A percentile compares a stretch with the other conserved stretches of the same genome.
phyloP scores from a whole-genome alignment of 2,797 vertebrate species.

The Danio jaintianensis region DNA sequence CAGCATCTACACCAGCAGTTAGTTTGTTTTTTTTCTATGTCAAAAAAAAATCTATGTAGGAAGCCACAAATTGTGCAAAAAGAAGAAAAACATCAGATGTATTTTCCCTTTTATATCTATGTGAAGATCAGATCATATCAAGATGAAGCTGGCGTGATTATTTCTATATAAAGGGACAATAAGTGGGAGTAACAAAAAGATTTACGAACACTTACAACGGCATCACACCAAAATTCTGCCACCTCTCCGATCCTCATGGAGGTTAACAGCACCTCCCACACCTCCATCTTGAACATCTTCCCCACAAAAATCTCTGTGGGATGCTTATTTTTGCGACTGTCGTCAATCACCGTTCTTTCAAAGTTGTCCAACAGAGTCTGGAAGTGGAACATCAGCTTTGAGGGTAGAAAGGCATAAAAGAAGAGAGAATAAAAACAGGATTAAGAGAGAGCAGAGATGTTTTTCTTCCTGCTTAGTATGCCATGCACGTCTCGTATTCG shows the following conservation, averaged over 20 bases:
- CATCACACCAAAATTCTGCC: constrained; percentile 91
- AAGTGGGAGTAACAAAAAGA: background rate
- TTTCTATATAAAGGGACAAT: background rate
- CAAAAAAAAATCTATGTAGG: background rate
- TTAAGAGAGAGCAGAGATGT: constrained; percentile 22
- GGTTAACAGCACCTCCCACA: constrained; percentile 87
- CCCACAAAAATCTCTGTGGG: constrained; percentile 90
- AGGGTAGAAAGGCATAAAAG: constrained; percentile 30
- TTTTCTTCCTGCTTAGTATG: constrained; percentile 21
- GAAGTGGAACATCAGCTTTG: constrained; percentile 88
- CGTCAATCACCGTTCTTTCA: constrained; percentile 86
- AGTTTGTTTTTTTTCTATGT: too few relatives aligned
- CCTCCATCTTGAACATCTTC: constrained; percentile 93
- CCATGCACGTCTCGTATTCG: background rate
- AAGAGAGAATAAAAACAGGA: constrained; percentile 7
- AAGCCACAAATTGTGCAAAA: background rate
- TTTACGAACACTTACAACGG: constrained; percentile 79
- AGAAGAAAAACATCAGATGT: too few relatives aligned
- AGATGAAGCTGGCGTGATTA: constrained; percentile 22
- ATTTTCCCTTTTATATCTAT: background rate
- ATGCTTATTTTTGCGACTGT: constrained; percentile 81
- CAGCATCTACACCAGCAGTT: too few relatives aligned
- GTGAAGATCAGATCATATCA: background rate
- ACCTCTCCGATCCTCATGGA: constrained; percentile 90
- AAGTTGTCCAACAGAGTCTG: constrained; percentile 88